Conservation (phyloP, 2,797 vertebrate species). For the Molossus molossus region DNA sequence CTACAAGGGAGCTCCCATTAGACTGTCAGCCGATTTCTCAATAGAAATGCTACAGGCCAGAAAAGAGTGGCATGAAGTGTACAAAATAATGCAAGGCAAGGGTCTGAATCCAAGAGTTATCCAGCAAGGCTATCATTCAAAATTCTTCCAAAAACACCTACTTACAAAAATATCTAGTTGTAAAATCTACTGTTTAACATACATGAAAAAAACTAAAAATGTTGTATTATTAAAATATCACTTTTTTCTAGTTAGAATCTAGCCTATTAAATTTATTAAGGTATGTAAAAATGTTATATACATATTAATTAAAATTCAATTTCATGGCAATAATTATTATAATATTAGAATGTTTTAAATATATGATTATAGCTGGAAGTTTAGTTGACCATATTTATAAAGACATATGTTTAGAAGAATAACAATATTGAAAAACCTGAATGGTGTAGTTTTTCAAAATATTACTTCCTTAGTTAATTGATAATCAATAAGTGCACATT, state of each 20-base stretch:
- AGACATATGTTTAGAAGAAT: not conserved
- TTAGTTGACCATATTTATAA: constrained; percentile 20
- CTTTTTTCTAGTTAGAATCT: not conserved
- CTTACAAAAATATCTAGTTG: not conserved
- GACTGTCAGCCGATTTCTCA: too few relatives aligned
- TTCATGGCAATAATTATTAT: constrained; percentile 14
- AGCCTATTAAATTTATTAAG: not conserved
- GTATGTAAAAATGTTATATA: not conserved
- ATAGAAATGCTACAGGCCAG: too few relatives aligned
- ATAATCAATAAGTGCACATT: not conserved
- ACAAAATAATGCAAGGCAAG: too few relatives aligned
- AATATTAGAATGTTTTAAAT: constrained; percentile 13
- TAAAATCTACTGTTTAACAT: not conserved
- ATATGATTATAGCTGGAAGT: not conserved
- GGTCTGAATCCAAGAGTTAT: too few relatives aligned
- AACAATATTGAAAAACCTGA: not conserved
- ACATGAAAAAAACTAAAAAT: not conserved
- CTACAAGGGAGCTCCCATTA: too few relatives aligned
- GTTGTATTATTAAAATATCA: not conserved
- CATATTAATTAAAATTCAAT: not conserved
- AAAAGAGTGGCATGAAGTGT: too few relatives aligned
- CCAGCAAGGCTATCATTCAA: too few relatives aligned
- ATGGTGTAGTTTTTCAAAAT: constrained; percentile 14
- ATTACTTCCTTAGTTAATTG: not conserved
- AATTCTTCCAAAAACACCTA: not conserved